Conservation (phyloP, 1,140 invertebrate genomes). For the Caenorhabditis elegans region WBcel235 BX284605.5:12167501-12168000, state of each 20-base stretch:
- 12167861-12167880: not conserved
- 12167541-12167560: constrained; percentile 15
- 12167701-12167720: constrained; percentile 21
- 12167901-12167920: constrained; percentile 14
- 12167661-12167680: constrained; percentile 12
- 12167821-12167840: not conserved
- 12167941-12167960: not conserved
- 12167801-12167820: not conserved
- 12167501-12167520: constrained; percentile 14
- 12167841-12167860: not conserved
- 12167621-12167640: not conserved
- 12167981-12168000: no score
- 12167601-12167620: constrained; percentile 17
- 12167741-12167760: constrained; percentile 20
- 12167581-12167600: constrained; percentile 17
- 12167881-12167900: no score
- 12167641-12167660: constrained; percentile 22
- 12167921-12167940: constrained; percentile 22
- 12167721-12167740: constrained; percentile 9
- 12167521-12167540: constrained; percentile 17
- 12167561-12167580: not conserved
- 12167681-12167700: constrained; percentile 13
- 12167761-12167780: no score
- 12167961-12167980: not conserved
- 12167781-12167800: no score